Base-by-base conservation (phyloP, 2,113 vertebrate genomes). In the Laterallus jamaicensis region DNA sequence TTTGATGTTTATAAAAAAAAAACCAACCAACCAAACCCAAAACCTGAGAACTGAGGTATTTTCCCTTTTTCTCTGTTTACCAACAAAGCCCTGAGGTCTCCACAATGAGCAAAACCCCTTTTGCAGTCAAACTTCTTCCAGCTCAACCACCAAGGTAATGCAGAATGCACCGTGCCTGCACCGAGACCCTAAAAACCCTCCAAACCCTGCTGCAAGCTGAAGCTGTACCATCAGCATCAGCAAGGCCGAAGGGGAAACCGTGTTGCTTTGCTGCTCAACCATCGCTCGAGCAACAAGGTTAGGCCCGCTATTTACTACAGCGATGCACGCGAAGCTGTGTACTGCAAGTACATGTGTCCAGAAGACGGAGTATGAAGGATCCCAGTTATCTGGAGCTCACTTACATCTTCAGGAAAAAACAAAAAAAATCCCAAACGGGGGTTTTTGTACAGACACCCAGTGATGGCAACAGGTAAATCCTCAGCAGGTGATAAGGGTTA, bases 331-430 rank as follows among this genome's bases (percentile, higher is more conserved):
- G 55, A 2, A 35, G 17, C 2, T 31, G 35, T 35, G 50, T 35
- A 37, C 63, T 0, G 0, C 13, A 37, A 68, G 18, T 9, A 35
- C 1, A 3, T 4, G 17, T 5, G 24, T 35, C 79, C 39, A 40
- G 12, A 58, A 88, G 49, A 42, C 15, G 39, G 39, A 93, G 55
- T 59, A 62, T 4, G 12, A 70, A 88, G 39, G 4, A 67, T 15
- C 44, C 17, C 26, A 39, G 8, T 13, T 21, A 40, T 37, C 54
- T 70, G 74, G 50, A 88, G n/a, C 24, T 70, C 54, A 19, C 19
- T 83, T 31, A 10, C 11, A 75, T 31, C 59, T 78, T 55, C 39
- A 75, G 47, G 10, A 82, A 47, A 50, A 55, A 25, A 32, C 21
- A 73, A 76, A 81, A 82, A 82, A 76, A 68, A 32, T 15, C 15